A percentile compares a stretch with the other conserved stretches of the same genome.
Evolutionary conservation across 1,140 invertebrate genomes (phyloP).

Genomic region (Colletes latitarsis): DNA sequence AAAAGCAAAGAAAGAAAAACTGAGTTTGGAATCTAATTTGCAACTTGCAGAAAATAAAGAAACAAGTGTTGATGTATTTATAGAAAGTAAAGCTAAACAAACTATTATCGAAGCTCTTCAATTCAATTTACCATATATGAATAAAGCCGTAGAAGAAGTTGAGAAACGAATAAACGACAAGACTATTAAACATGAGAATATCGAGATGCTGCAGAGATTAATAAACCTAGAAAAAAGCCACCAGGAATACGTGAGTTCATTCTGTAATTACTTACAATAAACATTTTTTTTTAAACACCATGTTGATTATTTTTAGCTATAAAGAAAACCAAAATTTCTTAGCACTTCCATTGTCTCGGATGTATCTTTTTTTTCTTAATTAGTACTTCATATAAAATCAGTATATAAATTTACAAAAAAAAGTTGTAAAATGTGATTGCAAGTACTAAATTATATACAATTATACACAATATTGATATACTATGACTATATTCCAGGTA

Average conservation of each 20-base stretch:
- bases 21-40: not conserved
- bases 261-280: conserved; percentile 40
- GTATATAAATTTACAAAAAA: not conserved
- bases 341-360: not conserved
- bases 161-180: conserved; percentile 29
- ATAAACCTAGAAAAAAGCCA: conserved; percentile 35
- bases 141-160: conserved; percentile 40
- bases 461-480: not conserved
- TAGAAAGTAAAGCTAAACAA: conserved; percentile 7
- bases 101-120: conserved; percentile 17
- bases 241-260: conserved; percentile 22
- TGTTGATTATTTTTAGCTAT: not conserved
- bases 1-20: conserved; percentile 12
- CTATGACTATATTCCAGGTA: not conserved
- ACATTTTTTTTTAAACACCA: not conserved
- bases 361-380: not conserved
- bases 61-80: not conserved
- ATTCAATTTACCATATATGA: conserved; percentile 38
- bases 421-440: not conserved
- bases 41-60: not conserved
- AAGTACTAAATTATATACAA: conserved; percentile 7
- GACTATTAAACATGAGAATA: conserved; percentile 25
- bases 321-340: not conserved
- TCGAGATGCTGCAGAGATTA: conserved; percentile 39
- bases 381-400: not conserved